A percentile compares a stretch with the other conserved stretches of the same genome.
These are phyloP conservation scores for Casuarius casuarius DNA, from an alignment of 2,113 vertebrate species.

Conservation along the genomic window DNA sequence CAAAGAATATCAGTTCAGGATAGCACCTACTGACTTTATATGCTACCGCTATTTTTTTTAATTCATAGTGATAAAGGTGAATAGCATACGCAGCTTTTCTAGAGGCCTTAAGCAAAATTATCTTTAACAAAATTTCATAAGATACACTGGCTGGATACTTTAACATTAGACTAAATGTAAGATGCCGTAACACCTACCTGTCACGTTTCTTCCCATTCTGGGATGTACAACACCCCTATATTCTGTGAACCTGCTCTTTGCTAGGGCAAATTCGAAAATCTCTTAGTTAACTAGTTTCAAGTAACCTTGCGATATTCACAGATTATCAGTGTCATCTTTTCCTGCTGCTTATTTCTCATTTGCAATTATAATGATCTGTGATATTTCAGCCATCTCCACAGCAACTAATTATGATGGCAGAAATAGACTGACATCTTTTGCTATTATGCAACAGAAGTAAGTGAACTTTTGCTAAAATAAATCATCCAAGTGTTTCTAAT, in stretches of 20 bases:
- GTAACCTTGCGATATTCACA: constrained; percentile 53
- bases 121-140: background rate
- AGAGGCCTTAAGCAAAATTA: background rate
- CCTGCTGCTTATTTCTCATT: constrained; percentile 53
- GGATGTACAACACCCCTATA: background rate
- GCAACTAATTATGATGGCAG: constrained; percentile 60
- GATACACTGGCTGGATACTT: background rate
- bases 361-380: constrained; percentile 62
- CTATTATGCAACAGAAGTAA: constrained; percentile 46
- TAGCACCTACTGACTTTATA: constrained; percentile 30
- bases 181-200: background rate
- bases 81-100: background rate
- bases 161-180: constrained; percentile 13
- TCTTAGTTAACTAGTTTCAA: constrained; percentile 11
- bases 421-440: constrained; percentile 54
- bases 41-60: background rate
- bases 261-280: constrained; percentile 12
- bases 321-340: constrained; percentile 68
- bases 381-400: constrained; percentile 59
- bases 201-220: background rate
- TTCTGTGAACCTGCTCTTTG: background rate
- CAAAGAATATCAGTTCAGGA: constrained; percentile 17
- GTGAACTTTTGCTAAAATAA: constrained; percentile 44
- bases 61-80: background rate
- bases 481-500: background rate